phyloP scores from a whole-genome alignment of 2,888 invertebrate species.

The Lymantria dispar region DNA sequence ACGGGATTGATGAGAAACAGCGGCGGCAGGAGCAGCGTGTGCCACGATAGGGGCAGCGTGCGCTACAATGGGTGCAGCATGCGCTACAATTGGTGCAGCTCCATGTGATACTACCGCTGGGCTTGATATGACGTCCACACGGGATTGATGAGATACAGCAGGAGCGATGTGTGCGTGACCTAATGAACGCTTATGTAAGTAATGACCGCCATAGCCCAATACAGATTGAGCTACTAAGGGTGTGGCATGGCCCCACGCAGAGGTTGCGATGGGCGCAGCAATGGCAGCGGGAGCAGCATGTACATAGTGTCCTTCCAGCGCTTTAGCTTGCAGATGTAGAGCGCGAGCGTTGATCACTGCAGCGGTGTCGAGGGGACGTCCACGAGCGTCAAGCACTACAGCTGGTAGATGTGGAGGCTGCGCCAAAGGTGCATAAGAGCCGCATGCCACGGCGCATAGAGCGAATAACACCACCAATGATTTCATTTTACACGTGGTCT shows the following conservation, averaged over 20 bases:
- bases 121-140: slow-evolving; percentile 35
- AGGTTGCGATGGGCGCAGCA: not conserved
- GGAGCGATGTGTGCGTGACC: slow-evolving; percentile 61
- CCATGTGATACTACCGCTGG: slow-evolving; percentile 24
- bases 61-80: slow-evolving; percentile 26
- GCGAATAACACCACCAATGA: slow-evolving; percentile 85
- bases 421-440: slow-evolving; percentile 71
- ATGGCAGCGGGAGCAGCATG: slow-evolving; percentile 27
- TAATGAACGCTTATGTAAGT: slow-evolving; percentile 68
- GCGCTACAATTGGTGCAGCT: slow-evolving; percentile 18
- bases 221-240: not conserved
- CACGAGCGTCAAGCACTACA: slow-evolving; percentile 70
- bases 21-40: slow-evolving; percentile 31
- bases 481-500: slow-evolving; percentile 38
- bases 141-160: slow-evolving; percentile 9
- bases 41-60: slow-evolving; percentile 47
- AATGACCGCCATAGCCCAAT: slow-evolving; percentile 42
- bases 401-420: slow-evolving; percentile 74
- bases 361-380: slow-evolving; percentile 75
- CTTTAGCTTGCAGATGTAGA: slow-evolving; percentile 74
- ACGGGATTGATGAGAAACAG: slow-evolving; percentile 23
- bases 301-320: slow-evolving; percentile 60
- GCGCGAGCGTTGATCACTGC: slow-evolving; percentile 75
- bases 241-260: not conserved
- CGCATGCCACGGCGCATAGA: slow-evolving; percentile 82